Conservation (phyloP, 2,888 invertebrate species). For the Acleris cristana region DNA sequence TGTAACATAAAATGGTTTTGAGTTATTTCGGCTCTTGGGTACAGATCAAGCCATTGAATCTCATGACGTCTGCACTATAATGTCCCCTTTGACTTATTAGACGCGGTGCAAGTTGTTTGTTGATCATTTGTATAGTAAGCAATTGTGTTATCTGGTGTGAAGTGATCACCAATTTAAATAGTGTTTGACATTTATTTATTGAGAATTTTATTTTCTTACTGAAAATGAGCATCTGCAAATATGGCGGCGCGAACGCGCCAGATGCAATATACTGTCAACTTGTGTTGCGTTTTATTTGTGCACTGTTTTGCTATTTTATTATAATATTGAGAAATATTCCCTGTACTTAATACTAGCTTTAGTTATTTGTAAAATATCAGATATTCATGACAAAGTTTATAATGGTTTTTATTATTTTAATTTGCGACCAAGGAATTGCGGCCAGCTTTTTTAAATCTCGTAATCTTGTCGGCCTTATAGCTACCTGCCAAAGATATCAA, state of each 20-base stretch:
- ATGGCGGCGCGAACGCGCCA: conserved; percentile 67
- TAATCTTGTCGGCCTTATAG: conserved; percentile 27
- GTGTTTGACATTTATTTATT: conserved; percentile 83
- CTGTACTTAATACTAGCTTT: conserved; percentile 61
- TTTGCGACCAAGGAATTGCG: conserved; percentile 56
- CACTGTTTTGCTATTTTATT: conserved; percentile 27
- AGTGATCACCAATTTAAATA: conserved; percentile 77
- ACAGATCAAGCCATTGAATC: conserved; percentile 70
- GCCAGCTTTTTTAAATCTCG: conserved; percentile 44
- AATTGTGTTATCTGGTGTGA: conserved; percentile 81
- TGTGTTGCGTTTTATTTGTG: conserved; percentile 46
- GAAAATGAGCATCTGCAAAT: conserved; percentile 82
- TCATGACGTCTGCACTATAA: conserved; percentile 77
- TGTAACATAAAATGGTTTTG: no score
- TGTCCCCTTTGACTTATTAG: conserved; percentile 67
- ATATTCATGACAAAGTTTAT: conserved; percentile 51
- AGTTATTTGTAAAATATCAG: conserved; percentile 27
- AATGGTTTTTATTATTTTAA: conserved; percentile 46
- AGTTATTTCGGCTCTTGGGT: no score
- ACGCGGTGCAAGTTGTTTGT: conserved; percentile 81
- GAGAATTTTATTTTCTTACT: conserved; percentile 83
- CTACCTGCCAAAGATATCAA: conserved; percentile 39
- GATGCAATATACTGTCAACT: conserved; percentile 54
- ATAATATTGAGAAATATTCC: conserved; percentile 40
- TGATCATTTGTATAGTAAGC: conserved; percentile 82